Conservation (phyloP, 2,888 invertebrate genomes). For the Aleiodes alternator region DNA sequence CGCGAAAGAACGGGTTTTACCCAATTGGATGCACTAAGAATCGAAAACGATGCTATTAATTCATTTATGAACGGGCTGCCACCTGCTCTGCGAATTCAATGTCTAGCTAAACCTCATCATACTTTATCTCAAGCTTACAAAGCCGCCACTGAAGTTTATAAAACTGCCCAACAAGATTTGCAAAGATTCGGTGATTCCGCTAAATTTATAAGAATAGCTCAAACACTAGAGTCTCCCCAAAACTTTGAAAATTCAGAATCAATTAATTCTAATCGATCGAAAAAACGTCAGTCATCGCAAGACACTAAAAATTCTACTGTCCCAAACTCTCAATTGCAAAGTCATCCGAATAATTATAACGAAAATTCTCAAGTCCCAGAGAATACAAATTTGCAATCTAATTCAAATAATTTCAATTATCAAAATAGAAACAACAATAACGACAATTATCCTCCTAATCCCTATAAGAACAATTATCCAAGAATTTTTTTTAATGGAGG, state of each 20-base stretch:
- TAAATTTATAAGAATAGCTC: neutral
- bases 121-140: neutral
- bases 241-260: neutral
- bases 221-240: neutral
- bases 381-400: too few species aligned
- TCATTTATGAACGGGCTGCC: conserved; percentile 3
- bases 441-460: too few species aligned
- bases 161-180: neutral
- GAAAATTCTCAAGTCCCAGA: too few species aligned
- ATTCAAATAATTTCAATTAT: too few species aligned
- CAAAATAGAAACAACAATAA: too few species aligned
- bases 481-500: too few species aligned
- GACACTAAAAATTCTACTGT: too few species aligned
- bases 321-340: too few species aligned
- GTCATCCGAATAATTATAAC: too few species aligned
- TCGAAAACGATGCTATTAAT: neutral
- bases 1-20: too few species aligned
- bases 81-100: conserved; percentile 7
- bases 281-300: neutral
- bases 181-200: neutral
- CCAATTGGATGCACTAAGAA: neutral
- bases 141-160: neutral
- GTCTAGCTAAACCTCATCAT: neutral
- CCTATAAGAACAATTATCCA: too few species aligned
- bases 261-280: neutral